Evolutionary conservation across 2,888 invertebrate species (phyloP).

Genomic region (Melieria crassipennis): DNA sequence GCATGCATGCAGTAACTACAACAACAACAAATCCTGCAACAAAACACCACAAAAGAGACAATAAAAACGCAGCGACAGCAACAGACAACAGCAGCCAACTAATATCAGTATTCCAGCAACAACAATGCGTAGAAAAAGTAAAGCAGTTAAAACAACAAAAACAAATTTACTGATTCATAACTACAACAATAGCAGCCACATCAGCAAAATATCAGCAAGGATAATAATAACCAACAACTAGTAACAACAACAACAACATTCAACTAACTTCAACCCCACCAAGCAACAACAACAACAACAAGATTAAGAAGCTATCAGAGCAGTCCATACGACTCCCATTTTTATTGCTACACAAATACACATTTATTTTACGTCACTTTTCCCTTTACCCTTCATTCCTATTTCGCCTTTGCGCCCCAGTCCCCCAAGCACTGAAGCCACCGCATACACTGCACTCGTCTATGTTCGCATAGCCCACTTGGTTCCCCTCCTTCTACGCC

Average conservation of each 20-base stretch:
- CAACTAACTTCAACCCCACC: not conserved
- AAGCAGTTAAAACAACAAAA: too few relatives aligned
- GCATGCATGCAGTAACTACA: constrained; percentile 5
- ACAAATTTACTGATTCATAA: too few relatives aligned
- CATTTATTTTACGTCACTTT: constrained; percentile 2
- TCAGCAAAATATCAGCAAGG: constrained; percentile 16
- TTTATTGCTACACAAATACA: constrained; percentile 26
- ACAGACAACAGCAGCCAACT: constrained; percentile 1
- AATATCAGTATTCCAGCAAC: too few relatives aligned
- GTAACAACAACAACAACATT: constrained; percentile 13
- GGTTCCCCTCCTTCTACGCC: constrained; percentile 13
- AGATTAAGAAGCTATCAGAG: not conserved
- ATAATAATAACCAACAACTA: too few relatives aligned
- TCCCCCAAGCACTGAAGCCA: constrained; percentile 26
- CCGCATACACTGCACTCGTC: constrained; percentile 12
- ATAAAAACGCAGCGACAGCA: constrained; percentile 12
- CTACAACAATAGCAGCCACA: too few relatives aligned
- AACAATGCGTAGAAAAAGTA: too few relatives aligned
- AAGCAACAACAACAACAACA: constrained; percentile 20
- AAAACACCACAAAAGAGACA: too few relatives aligned
- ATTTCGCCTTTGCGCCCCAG: constrained; percentile 11
- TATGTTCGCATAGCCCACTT: not conserved
- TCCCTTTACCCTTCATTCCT: not conserved
- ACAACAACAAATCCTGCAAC: not conserved
- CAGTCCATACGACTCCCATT: constrained; percentile 14